A percentile compares a stretch with the other conserved stretches of the same genome.
Evolutionary conservation across 2,113 vertebrate species (phyloP).

Genomic region (Colistium nudipinnis): DNA sequence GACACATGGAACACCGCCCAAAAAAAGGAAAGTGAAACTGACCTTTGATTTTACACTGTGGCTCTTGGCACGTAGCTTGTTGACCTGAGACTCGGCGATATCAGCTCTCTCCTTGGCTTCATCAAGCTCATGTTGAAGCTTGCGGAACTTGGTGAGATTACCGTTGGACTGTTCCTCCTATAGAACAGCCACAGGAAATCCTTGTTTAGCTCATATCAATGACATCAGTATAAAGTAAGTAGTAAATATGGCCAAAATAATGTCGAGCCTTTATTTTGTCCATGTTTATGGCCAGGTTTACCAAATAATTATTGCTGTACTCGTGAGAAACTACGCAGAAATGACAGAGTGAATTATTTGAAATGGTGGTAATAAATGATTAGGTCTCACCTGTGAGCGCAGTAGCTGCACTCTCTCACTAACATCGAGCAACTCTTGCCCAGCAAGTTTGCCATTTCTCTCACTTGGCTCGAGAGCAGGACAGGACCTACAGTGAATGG

Average conservation of each 20-base stretch:
- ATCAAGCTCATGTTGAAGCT: constrained; percentile 77
- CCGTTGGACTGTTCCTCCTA: constrained; percentile 81
- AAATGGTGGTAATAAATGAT: neutral
- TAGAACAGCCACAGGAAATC: neutral
- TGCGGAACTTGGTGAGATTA: constrained; percentile 76
- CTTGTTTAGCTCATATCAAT: no score
- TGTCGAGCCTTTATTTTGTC: no score
- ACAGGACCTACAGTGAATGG: no score
- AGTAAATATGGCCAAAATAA: neutral
- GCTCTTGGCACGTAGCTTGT: constrained; percentile 79
- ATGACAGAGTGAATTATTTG: neutral
- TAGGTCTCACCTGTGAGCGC: constrained; percentile 83
- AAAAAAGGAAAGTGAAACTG: neutral
- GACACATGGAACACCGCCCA: neutral
- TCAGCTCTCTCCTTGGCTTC: constrained; percentile 81
- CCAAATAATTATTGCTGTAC: no score
- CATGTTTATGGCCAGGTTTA: no score
- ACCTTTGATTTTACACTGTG: constrained; percentile 78
- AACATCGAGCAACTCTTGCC: constrained; percentile 89
- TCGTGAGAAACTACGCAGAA: no score
- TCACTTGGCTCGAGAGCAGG: constrained; percentile 85
- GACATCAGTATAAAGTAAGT: neutral
- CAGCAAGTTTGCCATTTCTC: constrained; percentile 85
- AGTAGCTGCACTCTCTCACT: constrained; percentile 90
- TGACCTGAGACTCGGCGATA: constrained; percentile 81